Conservation (phyloP, 2,113 vertebrate species). For the Delphinus delphis region DNA sequence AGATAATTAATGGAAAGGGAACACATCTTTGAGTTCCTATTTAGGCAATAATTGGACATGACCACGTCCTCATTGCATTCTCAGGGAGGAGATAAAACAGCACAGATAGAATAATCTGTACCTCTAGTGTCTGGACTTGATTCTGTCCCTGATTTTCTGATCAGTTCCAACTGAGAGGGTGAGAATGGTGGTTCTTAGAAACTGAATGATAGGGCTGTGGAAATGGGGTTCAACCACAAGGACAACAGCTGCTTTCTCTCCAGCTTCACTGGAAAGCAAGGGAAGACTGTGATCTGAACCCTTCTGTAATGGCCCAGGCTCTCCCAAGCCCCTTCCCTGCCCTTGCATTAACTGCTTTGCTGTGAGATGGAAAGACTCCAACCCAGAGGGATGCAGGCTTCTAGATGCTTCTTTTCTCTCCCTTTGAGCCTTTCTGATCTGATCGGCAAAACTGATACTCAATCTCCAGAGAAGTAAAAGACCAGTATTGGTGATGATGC, state of each 20-base stretch:
- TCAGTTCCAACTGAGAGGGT: not conserved
- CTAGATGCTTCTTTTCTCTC: not conserved
- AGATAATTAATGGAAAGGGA: not conserved
- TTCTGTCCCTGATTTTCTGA: not conserved
- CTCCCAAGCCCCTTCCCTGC: not conserved
- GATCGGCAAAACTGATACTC: not conserved
- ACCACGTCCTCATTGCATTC: not conserved
- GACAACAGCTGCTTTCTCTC: not conserved
- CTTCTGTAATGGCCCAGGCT: not conserved
- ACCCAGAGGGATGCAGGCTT: not conserved
- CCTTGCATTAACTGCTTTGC: not conserved
- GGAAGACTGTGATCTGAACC: not conserved
- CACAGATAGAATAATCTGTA: too few relatives aligned
- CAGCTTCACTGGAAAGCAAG: constrained; percentile 36
- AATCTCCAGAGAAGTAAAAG: not conserved
- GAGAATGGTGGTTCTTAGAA: not conserved
- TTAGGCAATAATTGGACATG: not conserved
- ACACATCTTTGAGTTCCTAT: not conserved
- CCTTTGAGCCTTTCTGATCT: not conserved
- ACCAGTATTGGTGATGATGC: too few relatives aligned
- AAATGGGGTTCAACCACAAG: not conserved
- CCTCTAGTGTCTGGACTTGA: not conserved
- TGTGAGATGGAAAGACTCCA: not conserved
- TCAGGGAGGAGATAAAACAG: not conserved
- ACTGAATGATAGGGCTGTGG: constrained; percentile 18